Base-by-base conservation (phyloP, 2,888 invertebrate species). In the Tridacna gigas region DNA sequence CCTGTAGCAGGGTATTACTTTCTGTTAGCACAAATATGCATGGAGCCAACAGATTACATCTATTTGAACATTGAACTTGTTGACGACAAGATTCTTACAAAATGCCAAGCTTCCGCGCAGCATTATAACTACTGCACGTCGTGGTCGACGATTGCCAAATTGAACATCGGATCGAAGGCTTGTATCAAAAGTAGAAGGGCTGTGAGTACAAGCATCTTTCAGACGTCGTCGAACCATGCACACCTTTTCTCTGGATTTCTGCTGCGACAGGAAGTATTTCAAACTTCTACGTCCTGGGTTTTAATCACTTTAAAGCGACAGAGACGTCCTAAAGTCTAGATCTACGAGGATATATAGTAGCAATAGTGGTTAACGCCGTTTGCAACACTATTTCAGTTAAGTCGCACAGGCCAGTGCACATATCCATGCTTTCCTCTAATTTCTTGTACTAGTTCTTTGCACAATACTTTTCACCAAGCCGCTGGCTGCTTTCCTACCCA, bases 1-100 rank as follows among this genome's bases (percentile, higher is more conserved):
- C 75, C 75, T 47, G 75, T 75, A 3, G 63, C 75, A 18, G 75
- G 75, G 3, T 25, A 45, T 20, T 75, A 75, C 22, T 60, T 65
- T 3, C 26, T 75, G 56, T 51, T 56, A 56, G 25, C 28, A 0
- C 71, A 71, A 47, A 51, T 71, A 18, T 71, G 71, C 22, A 26
- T 71, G 9, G 13, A 25, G 20, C 48, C 71, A 71, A 51, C 48
- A 13, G 51, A 51, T n/a, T 71, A 51, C 51, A 51, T 71, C 0
- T 51, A 47, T 51, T 22, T 71, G 12, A 51, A 71, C 0, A 48
- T 71, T 25, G 25, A n/a, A n/a, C n/a, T 71, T 22, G 71, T 71
- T 9, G 71, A 71, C 25, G 51, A 71, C 51, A 25, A 51, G n/a
- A 51, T 22, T 22, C 22, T 51, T n/a, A 71, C 47, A 0, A 22